phyloP scores from a whole-genome alignment of 1,140 invertebrate species.

The Drosophila sproati region DNA sequence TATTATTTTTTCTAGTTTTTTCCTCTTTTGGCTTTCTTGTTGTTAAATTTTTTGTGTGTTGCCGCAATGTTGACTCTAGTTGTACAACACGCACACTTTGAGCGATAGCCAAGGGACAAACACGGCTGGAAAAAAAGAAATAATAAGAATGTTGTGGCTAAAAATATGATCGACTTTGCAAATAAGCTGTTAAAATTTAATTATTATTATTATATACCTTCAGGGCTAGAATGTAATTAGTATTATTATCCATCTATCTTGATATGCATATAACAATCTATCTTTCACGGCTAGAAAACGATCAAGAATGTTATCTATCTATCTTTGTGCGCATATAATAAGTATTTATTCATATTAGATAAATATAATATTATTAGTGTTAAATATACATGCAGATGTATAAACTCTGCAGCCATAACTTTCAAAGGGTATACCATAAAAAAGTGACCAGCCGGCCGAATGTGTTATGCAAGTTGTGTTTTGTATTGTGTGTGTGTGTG shows the following conservation, averaged over 20 bases:
- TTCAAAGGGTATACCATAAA: conserved; percentile 8
- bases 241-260: too few relatives aligned
- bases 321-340: too few relatives aligned
- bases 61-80: conserved; percentile 49
- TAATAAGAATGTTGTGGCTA: not conserved
- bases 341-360: too few relatives aligned
- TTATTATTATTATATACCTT: too few relatives aligned
- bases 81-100: conserved; percentile 57
- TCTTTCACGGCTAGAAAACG: too few relatives aligned
- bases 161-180: not conserved
- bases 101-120: conserved; percentile 28
- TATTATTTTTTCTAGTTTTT: not conserved
- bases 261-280: too few relatives aligned
- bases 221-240: too few relatives aligned
- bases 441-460: conserved; percentile 40
- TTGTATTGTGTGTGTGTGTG: conserved; percentile 3
- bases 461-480: conserved; percentile 5
- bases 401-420: too few relatives aligned
- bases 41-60: conserved; percentile 26
- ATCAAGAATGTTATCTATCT: too few relatives aligned
- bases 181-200: not conserved
- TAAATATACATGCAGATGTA: too few relatives aligned
- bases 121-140: not conserved
- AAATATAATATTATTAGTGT: too few relatives aligned
- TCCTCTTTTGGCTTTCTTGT: conserved; percentile 10